phyloP scores from a whole-genome alignment of 2,113 vertebrate genomes.

The Microcebus griseorufus region DNA sequence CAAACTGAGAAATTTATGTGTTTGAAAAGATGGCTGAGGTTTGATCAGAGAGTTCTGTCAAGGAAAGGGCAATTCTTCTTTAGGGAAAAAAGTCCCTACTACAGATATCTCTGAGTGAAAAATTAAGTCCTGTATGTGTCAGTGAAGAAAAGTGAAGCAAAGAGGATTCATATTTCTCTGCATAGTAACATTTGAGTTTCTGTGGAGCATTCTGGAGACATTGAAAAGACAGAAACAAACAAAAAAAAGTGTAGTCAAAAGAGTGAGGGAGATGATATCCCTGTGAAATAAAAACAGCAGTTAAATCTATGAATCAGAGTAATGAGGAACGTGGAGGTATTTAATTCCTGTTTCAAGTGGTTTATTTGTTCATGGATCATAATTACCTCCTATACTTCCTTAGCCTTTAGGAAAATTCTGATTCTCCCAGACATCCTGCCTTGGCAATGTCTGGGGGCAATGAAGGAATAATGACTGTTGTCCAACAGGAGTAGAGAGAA shows the following conservation, averaged over 20 bases:
- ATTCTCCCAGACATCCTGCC: neutral
- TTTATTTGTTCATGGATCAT: neutral
- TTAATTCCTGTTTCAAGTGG: neutral
- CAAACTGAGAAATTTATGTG: neutral
- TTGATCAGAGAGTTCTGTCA: neutral
- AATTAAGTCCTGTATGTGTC: rapidly evolving
- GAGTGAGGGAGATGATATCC: rapidly evolving
- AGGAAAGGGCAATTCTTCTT: neutral
- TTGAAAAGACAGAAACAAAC: neutral
- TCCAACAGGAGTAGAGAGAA: neutral
- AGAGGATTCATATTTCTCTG: neutral
- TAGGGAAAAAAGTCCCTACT: neutral
- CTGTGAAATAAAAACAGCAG: neutral
- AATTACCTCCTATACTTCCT: neutral
- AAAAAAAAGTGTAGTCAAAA: neutral
- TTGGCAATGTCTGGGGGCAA: neutral
- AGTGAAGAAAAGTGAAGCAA: neutral
- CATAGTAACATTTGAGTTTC: neutral
- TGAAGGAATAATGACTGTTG: neutral
- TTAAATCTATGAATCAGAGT: neutral
- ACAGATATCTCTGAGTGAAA: rapidly evolving
- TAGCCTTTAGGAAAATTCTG: neutral
- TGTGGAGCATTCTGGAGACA: neutral
- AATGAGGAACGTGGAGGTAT: neutral
- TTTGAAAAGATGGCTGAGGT: neutral